Base-by-base conservation (phyloP, 2,797 vertebrate genomes). In the Sebastiscus albofasciatus region DNA sequence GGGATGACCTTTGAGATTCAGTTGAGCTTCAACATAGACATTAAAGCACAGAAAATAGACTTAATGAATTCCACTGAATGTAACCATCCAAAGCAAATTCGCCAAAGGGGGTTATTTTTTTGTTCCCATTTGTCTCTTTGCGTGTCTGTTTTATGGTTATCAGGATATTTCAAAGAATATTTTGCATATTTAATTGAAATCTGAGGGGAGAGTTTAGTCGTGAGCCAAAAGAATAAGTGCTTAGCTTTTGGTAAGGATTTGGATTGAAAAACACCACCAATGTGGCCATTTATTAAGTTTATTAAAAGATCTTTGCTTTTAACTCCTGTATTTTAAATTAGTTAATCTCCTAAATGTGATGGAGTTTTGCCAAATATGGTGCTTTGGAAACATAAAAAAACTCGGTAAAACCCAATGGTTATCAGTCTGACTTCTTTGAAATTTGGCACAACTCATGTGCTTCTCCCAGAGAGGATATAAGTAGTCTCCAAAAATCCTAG, bases 391-490 rank as follows among this genome's bases (percentile, higher is more conserved):
- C 42, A 31, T 34, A 46, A 70, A 62, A 68, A 60, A 66, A 16
- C 6, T n/a, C 12, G 8, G 5, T 13, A 29, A 42, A 65, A 68
- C 27, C 31, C 20, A 58, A 26, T 6, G 9, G 11, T 65, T 4
- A 42, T 33, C 26, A 39, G 14, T 27, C n/a, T 59, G 52, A 70
- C 29, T 65, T 20, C 31, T 67, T 46, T 16, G 2, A 64, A 83
- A 81, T 60, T 49, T 70, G 76, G 61, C 75, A 64, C 54, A 39
- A 69, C 22, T 61, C 18, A 58, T 62, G 64, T 66, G 49, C 58
- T 69, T 68, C 83, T 65, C 29, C 22, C 56, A 27, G 36, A 69
- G n/a, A 79, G 26, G 54, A 77, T 70, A 29, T 66, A 67, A 39
- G 14, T 10, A 8, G 18, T 31, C 27, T 34, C 20, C 8, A 73